Conservation (phyloP, 2,888 invertebrate genomes). For the Hartigia nigra region DNA sequence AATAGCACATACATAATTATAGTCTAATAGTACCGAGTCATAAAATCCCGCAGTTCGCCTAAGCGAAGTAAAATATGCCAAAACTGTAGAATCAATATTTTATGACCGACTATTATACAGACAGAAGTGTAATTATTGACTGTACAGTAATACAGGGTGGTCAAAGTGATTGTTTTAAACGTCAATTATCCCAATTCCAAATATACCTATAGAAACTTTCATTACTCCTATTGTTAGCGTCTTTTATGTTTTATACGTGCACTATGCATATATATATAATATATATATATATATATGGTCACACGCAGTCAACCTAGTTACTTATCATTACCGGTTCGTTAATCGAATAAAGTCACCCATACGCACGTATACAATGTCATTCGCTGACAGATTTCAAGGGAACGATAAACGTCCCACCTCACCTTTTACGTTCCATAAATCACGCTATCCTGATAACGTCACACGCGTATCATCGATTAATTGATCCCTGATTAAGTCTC, state of each 20-base stretch:
- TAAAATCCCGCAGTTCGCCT: neutral
- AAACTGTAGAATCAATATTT: neutral
- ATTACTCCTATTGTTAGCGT: neutral
- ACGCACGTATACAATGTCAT: neutral
- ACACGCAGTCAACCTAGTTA: neutral
- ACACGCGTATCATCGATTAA: neutral
- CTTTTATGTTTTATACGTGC: neutral
- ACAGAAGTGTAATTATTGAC: neutral
- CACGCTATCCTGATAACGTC: neutral
- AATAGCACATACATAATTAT: neutral
- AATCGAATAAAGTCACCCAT: neutral
- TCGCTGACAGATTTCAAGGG: neutral
- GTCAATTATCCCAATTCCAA: neutral
- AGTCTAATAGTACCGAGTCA: too few relatives aligned
- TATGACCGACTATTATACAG: neutral
- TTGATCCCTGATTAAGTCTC: neutral
- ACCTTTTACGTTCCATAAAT: neutral
- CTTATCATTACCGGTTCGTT: neutral
- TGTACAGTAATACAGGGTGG: neutral
- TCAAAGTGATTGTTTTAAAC: neutral
- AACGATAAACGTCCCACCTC: neutral
- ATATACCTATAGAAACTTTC: neutral
- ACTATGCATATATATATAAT: neutral
- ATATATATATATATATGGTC: conserved; percentile 8
- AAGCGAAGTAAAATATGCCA: neutral